Evolutionary conservation across 2,888 invertebrate species (phyloP), one percentile per base, ranked within the genome.

Genomic region (Lasioglossum leucozonium): DNA sequence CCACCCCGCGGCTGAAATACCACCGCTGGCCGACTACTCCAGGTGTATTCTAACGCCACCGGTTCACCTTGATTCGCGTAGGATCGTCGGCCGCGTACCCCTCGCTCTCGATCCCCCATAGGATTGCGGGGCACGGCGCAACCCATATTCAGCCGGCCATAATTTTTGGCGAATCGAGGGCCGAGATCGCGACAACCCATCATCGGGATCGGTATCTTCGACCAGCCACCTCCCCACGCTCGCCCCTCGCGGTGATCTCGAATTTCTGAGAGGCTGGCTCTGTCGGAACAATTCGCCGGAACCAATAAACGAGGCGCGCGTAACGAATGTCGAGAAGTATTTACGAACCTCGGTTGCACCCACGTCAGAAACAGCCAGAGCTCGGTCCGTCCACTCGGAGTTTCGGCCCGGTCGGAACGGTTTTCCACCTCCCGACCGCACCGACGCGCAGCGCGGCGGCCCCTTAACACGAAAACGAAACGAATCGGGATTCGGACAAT

Each of bases 401-500:
- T 81, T 84, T 87, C 81, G 85, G 51, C 51, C 72, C n/a, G 80
- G 42, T 76, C 71, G 80, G 77, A 74, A 74, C 71, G 40, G 75
- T 40, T 55, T 34, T 44, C 30, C 47, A 47, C 22, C 47, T 26
- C 71, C 44, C 30, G 0, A 44, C 44, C 44, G 44, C 44, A 44
- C 16, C 16, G 44, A 5, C 5, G 34, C 34, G 34, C n/a, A n/a
- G 34, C 34, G 34, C 42, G 22, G 10, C 40, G 8, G 5, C 76
- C 72, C 44, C 26, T 22, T 44, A 47, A 34, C 72, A 6, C 42
- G 51, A 40, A 58, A 81, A 90, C 89, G 89, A 89, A 85, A 91
- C 90, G 90, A 90, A 90, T 90, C 88, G 86, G 85, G 76, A 85
- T 82, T 74, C 87, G 76, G 86, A 91, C 91, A 91, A 90, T 87